Evolutionary conservation across 2,113 vertebrate genomes (phyloP).

Genomic region (Mustelus asterias): DNA sequence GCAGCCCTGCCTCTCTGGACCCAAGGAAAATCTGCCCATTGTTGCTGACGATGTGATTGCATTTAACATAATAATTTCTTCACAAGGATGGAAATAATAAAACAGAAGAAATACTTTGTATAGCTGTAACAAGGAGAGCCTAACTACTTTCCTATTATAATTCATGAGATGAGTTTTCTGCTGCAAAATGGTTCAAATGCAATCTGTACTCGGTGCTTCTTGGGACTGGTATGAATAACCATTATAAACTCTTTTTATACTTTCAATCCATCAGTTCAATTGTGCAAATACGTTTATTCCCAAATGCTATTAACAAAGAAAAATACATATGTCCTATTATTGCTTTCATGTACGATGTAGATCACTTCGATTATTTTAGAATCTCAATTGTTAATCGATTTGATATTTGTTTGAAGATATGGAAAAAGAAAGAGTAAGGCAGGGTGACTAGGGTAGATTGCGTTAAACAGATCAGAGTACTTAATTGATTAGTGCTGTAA

Average conservation of each 20-base stretch:
- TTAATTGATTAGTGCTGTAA: neutral
- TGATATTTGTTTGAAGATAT: neutral
- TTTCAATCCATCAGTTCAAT: neutral
- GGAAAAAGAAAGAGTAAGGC: neutral
- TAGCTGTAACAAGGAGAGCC: neutral
- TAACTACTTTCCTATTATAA: neutral
- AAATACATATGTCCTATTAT: neutral
- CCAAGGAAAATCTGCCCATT: too few species aligned
- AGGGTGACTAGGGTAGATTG: neutral
- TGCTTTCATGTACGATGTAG: neutral
- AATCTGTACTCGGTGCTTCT: neutral
- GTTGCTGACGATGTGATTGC: neutral
- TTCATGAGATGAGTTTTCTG: neutral
- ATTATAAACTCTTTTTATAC: neutral
- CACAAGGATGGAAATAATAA: neutral
- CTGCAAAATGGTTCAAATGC: neutral
- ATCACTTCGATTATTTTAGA: neutral
- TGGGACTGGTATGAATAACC: neutral
- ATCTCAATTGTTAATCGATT: conserved; percentile 17
- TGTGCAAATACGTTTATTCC: neutral
- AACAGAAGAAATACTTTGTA: neutral
- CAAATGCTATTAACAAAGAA: neutral
- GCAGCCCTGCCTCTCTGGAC: too few species aligned
- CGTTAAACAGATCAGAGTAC: neutral
- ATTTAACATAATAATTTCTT: neutral